Conservation (phyloP, 1,140 invertebrate species). For the Diachasma alloeum region DNA sequence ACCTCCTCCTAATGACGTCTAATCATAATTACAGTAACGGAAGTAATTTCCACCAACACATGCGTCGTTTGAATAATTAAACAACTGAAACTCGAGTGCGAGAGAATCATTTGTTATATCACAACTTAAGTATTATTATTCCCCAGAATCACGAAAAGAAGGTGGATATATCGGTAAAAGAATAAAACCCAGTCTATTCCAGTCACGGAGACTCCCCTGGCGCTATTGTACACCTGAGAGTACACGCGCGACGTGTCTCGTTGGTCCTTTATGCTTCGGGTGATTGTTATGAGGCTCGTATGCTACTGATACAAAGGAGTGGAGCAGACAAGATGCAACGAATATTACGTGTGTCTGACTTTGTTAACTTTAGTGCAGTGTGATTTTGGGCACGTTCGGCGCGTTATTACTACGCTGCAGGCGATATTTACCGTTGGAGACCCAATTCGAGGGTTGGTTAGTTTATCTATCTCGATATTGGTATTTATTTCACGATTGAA, state of each 20-base stretch:
- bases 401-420: not conserved
- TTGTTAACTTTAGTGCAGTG: not conserved
- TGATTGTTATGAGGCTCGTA: not conserved
- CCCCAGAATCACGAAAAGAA: not conserved
- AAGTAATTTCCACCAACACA: not conserved
- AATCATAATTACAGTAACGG: not conserved
- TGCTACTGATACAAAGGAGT: not conserved
- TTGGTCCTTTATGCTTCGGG: not conserved
- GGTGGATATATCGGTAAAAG: not conserved
- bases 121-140: not conserved
- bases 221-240: not conserved
- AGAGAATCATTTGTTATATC: not conserved
- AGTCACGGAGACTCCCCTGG: not conserved
- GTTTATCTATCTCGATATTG: too few species aligned
- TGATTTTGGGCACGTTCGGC: not conserved
- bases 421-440: not conserved
- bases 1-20: not conserved
- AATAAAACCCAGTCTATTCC: not conserved
- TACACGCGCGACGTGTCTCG: not conserved
- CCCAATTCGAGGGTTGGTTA: not conserved
- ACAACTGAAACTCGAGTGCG: not conserved
- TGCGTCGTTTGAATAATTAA: not conserved
- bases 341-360: not conserved
- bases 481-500: not conserved
- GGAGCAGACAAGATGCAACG: not conserved